Base-by-base conservation (phyloP, 2,888 invertebrate genomes). In the Melangyna quadrimaculata region DNA sequence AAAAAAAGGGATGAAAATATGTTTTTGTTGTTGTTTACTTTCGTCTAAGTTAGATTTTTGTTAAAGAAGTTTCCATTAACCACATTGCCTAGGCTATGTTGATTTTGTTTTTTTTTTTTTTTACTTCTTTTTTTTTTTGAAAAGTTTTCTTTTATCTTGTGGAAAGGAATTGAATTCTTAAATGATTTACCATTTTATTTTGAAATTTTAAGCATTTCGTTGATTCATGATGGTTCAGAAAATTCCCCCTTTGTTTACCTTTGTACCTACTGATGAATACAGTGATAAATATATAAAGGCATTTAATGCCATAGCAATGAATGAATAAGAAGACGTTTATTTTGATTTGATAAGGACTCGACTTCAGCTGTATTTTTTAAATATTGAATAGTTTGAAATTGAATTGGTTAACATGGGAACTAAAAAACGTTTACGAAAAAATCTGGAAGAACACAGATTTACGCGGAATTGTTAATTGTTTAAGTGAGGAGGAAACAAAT, bases 11-110 rank as follows among this genome's bases (percentile, higher is more conserved):
- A 37, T 32, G 51, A n/a, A 32, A 19, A 19, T 19, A 3, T 45
- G 22, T 14, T 59, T 24, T 27, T 57, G 57, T 61, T 63, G 43
- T 63, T 63, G 40, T 63, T 63, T 51, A 27, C 24, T 51, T 63
- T 63, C 29, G 43, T 43, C 17, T 27, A 43, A 63, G 24, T 17
- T 43, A 27, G 9, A 55, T 5, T 19, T n/a, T n/a, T n/a, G 53
- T 5, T 12, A 1, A 40, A 63, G 5, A 63, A 63, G 27, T 63
- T 63, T 63, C 12, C 29, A 27, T 27, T 24, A 37, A 37, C 59
- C 10, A 29, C 17, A n/a, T n/a, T 29, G 55, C 19, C 17, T 29
- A 12, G 55, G 12, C 17, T 29, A 12, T 0, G 19, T 22, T 19
- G 17, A 1, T 19, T 8, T 19, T 22, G 4, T 45, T 45, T 45